These are phyloP conservation scores for Pterobdella sp. DNA, from an alignment of 2,888 invertebrate genomes.

Conservation along the genomic window DNA sequence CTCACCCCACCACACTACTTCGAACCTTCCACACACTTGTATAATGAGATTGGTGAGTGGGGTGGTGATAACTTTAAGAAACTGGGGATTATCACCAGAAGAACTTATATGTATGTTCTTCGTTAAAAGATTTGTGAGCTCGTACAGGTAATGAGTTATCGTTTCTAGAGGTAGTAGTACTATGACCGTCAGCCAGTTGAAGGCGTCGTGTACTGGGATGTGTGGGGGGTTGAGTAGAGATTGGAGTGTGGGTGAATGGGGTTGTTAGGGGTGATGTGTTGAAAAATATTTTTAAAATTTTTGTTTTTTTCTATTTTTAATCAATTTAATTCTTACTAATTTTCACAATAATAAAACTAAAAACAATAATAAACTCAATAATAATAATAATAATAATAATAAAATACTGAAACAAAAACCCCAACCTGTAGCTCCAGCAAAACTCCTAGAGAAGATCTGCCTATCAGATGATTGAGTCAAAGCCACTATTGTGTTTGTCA, in stretches of 20 bases:
- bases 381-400: background rate
- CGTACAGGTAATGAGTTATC: slow-evolving; percentile 39
- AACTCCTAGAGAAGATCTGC: slow-evolving; percentile 54
- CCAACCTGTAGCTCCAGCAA: slow-evolving; percentile 53
- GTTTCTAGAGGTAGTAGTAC: slow-evolving; percentile 55
- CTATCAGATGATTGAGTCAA: slow-evolving; percentile 48
- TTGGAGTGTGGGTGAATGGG: background rate
- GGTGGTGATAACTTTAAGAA: slow-evolving; percentile 52
- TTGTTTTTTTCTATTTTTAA: background rate
- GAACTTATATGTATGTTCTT: background rate
- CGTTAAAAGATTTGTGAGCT: slow-evolving; percentile 28
- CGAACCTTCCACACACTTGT: slow-evolving; percentile 33
- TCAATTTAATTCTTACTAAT: too few relatives aligned
- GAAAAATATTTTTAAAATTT: background rate
- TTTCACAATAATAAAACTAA: too few relatives aligned
- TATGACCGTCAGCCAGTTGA: slow-evolving; percentile 56
- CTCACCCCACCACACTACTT: background rate
- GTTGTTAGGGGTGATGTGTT: background rate
- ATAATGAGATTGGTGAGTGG: slow-evolving; percentile 53
- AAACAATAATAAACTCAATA: background rate
- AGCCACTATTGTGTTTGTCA: slow-evolving; percentile 56
- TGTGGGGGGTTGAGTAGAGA: background rate
- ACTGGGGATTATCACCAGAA: slow-evolving; percentile 25
- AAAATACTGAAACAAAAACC: background rate
- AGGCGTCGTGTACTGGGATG: slow-evolving; percentile 55